Base-by-base conservation (phyloP, 2,888 invertebrate genomes). In the Ctenicera cuprea region DNA sequence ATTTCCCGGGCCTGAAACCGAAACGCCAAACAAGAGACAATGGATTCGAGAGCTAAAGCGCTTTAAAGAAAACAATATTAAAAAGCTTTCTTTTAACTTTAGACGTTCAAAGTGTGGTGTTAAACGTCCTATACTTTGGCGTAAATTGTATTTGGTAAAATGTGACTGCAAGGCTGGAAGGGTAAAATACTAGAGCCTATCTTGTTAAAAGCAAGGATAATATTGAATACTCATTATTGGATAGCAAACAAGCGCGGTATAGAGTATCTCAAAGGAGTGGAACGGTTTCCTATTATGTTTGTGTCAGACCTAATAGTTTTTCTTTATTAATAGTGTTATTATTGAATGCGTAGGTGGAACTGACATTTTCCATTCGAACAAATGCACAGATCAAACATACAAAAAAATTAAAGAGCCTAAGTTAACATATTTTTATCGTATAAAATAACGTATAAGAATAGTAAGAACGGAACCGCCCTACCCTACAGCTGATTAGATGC, bases 171-270 rank as follows among this genome's bases (percentile, higher is more conserved):
- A 26, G 26, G 26, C 14, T 14, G 43, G n/a, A 43, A 14, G 43
- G 8, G 43, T 14, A 16, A 43, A 16, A 43, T 43, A 8, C 14
- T n/a, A 5, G 8, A 45, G 14, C 4, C 45, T 16, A 45, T 45
- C 45, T 45, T 45, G 45, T 45, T 45, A 45, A 45, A 45, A 45
- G 45, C 45, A 16, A 16, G 45, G 45, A 45, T 18, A 45, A 45
- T 45, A 45, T 45, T 18, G 45, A 18, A 45, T 45, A 45, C 18
- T 45, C 14, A 45, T 45, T 45, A 45, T 45, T 45, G 45, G 45
- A 18, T 45, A 3, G 45, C 18, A 45, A 45, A 45, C 45, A 45
- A 16, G 9, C 45, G 45, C 5, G 5, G 18, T 45, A 18, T 9
- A 45, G 45, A 18, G 9, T 16, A 14, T 45, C 45, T 45, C 18